phyloP scores from a whole-genome alignment of 2,888 invertebrate genomes.

The Abrostola triplasia region DNA sequence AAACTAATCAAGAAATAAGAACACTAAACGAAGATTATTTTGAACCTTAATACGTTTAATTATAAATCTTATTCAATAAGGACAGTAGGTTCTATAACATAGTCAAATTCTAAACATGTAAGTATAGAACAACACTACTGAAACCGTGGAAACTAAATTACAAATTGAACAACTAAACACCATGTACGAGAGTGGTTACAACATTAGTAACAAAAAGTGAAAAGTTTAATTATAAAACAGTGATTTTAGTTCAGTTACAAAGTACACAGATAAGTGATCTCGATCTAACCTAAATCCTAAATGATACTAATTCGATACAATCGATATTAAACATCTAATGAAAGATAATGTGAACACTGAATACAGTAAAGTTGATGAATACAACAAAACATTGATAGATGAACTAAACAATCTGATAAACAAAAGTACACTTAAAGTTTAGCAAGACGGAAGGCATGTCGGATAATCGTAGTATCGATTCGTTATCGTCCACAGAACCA shows the following conservation, averaged over 20 bases:
- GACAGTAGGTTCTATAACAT: background rate
- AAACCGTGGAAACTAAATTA: background rate
- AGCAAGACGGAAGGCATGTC: slow-evolving; percentile 31
- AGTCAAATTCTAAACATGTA: background rate
- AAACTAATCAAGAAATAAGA: background rate
- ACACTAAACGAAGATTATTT: background rate
- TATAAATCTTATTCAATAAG: background rate
- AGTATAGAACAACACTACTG: background rate
- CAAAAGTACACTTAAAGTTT: slow-evolving; percentile 41
- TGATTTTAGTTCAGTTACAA: slow-evolving; percentile 43
- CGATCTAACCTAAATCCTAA: slow-evolving; percentile 30
- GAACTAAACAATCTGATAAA: slow-evolving; percentile 38
- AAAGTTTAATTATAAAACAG: slow-evolving; percentile 18
- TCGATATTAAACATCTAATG: slow-evolving; percentile 26
- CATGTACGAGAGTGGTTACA: slow-evolving; percentile 26
- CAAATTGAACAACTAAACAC: slow-evolving; percentile 24
- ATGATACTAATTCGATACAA: slow-evolving; percentile 25
- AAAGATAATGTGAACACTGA: slow-evolving; percentile 17
- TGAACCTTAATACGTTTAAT: background rate
- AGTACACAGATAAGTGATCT: slow-evolving; percentile 25
- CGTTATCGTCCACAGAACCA: slow-evolving; percentile 43
- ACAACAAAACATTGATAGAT: slow-evolving; percentile 23
- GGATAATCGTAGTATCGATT: slow-evolving; percentile 38
- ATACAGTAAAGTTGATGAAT: slow-evolving; percentile 21
- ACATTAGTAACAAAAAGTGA: slow-evolving; percentile 47